These are phyloP conservation scores for Nymphalis c-album DNA, from an alignment of 2,888 invertebrate species.

Conservation along the genomic window DNA sequence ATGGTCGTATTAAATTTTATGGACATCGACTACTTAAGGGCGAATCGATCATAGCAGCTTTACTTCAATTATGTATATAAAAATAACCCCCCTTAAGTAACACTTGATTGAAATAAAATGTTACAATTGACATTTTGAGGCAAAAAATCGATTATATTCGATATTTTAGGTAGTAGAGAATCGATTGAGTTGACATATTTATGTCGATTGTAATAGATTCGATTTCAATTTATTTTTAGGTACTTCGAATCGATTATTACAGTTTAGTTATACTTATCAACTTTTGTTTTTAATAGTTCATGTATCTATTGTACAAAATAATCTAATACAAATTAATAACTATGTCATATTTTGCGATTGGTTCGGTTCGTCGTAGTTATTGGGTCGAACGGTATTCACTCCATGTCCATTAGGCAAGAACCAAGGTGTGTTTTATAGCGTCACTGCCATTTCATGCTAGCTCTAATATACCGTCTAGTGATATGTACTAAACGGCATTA, in stretches of 20 bases:
- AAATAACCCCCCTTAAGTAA: not conserved
- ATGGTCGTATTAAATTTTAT: constrained; percentile 34
- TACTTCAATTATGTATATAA: constrained; percentile 4
- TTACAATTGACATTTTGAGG: not conserved
- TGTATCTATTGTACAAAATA: no score
- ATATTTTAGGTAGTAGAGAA: no score
- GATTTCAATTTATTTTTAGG: no score
- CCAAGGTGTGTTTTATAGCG: constrained; percentile 1
- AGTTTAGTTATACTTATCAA: no score
- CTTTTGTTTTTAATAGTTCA: no score
- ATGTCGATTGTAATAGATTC: no score
- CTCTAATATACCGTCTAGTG: not conserved
- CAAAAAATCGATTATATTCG: no score
- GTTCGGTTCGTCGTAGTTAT: not conserved
- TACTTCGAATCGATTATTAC: no score
- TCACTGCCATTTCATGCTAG: not conserved
- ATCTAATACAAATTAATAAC: no score
- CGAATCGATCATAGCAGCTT: constrained; percentile 28
- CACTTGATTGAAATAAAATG: not conserved
- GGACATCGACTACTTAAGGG: constrained; percentile 26
- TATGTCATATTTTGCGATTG: no score
- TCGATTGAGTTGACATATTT: no score
- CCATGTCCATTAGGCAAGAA: not conserved
- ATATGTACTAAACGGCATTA: constrained; percentile 1
- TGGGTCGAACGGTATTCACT: not conserved